Evolutionary conservation across 2,797 vertebrate genomes (phyloP), one percentile per base, ranked within the genome.

Genomic region (Aplochiton taeniatus): DNA sequence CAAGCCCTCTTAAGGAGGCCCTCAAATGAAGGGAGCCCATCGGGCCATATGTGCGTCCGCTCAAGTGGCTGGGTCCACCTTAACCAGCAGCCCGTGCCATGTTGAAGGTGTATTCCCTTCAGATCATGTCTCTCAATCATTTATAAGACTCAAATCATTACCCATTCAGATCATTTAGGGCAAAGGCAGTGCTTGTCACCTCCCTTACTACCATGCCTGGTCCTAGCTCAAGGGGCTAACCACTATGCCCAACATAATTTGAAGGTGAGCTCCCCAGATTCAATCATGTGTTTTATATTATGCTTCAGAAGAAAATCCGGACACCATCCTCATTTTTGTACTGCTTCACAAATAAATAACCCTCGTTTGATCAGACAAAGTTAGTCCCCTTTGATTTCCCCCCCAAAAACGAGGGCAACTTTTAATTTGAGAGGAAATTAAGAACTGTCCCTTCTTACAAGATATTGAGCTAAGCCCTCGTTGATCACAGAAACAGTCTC

Each of bases 121-220:
- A 86, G 88, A 86, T 31, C 77, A 73, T 71, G 69, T 51, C 83
- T 77, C 85, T 90, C 81, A 90, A 89, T 90, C 84, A 89, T 91
- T 91, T 87, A 91, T 89, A 86, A 85, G 80, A 60, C 86, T 85
- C 84, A 85, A 81, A 87, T 83, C 88, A 88, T 89, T 86, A 88
- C 75, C 85, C 82, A 89, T 90, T 90, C 89, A 89, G 83, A 90
- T 89, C 84, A 91, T 90, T 89, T 86, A 88, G 87, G 87, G 85
- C 85, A 89, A 83, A 90, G 71, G 79, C 83, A 85, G 76, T 61
- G 71, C 80, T 80, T 75, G 78, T 85, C 85, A 82, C 84, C 84
- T 85, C 72, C 67, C 75, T 74, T 80, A 85, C 76, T 68, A 78
- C 85, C 84, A 82, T 68, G 71, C 64, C 62, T 10, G 60, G 58